Evolutionary conservation across 64 coral and sea anemone species (phyloP), one percentile per base, ranked within the genome.

Genomic region (Dendronephthya gigantea): DNA sequence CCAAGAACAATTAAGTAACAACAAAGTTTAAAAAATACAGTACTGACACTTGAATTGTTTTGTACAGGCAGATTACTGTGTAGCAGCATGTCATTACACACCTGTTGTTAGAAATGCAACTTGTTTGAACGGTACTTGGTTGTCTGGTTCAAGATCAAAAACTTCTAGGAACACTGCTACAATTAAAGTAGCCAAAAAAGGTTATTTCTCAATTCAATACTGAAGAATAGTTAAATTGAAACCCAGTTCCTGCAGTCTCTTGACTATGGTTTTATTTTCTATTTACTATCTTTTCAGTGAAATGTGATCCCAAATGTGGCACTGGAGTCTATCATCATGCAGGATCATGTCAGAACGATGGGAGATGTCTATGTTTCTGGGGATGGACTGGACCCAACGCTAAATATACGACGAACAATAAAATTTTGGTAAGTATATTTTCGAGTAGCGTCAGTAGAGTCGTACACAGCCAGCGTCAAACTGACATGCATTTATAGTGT

Each of bases 61-160:
- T 31, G 17, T 34, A 19, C 36, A 79, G 72, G 72, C 72, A 15
- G 37, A 79, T 29, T 79, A 79, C 36, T 79, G 72, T 79, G 72
- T 79, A 33, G 28, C 72, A 28, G 32, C 72, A 79, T 79, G 72
- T 79, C 72, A 79, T 33, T 79, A 79, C 17, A 79, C 72, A 79
- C 72, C 31, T 9, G 32, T 79, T 11, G 37, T 39, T 11, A 34
- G 72, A 36, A 79, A 79, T 29, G 72, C 72, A 34, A 39, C 72
- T 3, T 79, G 72, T 19, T 19, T 79, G 9, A 79, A 79, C 36
- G 72, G 72, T 14, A 36, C 27, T 34, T 79, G 72, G 72, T 6
- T 7, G 19, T 12, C 72, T 79, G 55, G 25, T 27, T 7, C 55
- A 62, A 62, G 25, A 62, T 15, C 72, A 16, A 33, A 29, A 9